Conservation (phyloP, 1,140 invertebrate species). For the Rhizoglyphus robini region DNA sequence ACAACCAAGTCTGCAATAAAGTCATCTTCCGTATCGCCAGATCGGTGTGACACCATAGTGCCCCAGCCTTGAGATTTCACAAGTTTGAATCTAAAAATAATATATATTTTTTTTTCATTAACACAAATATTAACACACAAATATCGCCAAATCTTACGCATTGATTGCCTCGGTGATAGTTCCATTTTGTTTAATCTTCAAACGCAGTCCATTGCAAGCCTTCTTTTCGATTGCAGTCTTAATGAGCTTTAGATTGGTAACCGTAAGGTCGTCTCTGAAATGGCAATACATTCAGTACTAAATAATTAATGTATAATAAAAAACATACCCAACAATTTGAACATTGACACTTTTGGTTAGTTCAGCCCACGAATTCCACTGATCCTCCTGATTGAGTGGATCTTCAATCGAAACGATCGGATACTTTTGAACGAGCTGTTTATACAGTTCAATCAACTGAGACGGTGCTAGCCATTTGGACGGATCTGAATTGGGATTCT, state of each 20-base stretch:
- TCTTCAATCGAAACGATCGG: conserved; percentile 97
- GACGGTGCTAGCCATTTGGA: conserved; percentile 44
- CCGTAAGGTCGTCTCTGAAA: conserved; percentile 94
- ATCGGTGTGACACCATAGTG: conserved; percentile 92
- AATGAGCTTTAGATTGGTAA: conserved; percentile 87
- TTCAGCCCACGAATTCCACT: conserved; percentile 81
- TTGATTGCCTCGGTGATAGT: conserved; percentile 91
- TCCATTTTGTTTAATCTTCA: conserved; percentile 99
- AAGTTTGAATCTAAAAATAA: too few species aligned
- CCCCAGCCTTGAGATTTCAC: conserved; percentile 93
- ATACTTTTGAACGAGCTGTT: conserved; percentile 79
- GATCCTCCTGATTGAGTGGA: conserved; percentile 93
- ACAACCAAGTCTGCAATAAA: conserved; percentile 98
- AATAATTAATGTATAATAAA: too few species aligned
- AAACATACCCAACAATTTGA: conserved; percentile 58
- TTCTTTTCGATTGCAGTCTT: conserved; percentile 88
- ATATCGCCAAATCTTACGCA: conserved; percentile 43
- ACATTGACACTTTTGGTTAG: conserved; percentile 63
- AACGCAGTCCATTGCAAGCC: conserved; percentile 86
- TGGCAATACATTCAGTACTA: too few species aligned
- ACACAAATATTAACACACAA: too few species aligned
- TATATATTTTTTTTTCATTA: conserved; percentile 47
- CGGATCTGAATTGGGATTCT: conserved; percentile 71
- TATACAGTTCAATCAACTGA: conserved; percentile 70
- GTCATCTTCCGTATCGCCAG: conserved; percentile 97